Conservation (phyloP, 1,140 invertebrate species). For the Pinna nobilis region DNA sequence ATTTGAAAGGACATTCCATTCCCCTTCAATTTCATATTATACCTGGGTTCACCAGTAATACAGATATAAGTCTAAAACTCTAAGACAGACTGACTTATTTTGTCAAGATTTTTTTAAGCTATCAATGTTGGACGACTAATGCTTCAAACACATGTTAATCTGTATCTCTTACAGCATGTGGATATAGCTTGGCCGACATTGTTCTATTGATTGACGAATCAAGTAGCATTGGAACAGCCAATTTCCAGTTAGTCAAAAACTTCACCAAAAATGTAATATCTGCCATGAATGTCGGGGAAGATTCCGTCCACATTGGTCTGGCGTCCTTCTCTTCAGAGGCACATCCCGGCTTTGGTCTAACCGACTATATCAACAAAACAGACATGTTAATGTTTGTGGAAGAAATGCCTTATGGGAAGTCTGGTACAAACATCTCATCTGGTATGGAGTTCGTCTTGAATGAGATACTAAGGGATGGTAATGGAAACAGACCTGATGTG, state of each 20-base stretch:
- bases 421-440: conserved; percentile 2
- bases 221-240: conserved; percentile 1
- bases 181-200: conserved; percentile 23
- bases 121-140: too few species aligned
- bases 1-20: too few species aligned
- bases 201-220: conserved; percentile 18
- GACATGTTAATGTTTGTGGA: background rate
- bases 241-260: background rate
- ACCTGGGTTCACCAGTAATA: too few species aligned
- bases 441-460: conserved; percentile 5
- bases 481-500: conserved; percentile 9
- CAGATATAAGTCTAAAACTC: too few species aligned
- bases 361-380: background rate
- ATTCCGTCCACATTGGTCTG: conserved; percentile 6
- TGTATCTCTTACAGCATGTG: conserved; percentile 9
- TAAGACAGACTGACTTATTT: too few species aligned
- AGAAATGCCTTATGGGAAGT: background rate
- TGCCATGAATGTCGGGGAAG: conserved; percentile 6
- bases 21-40: too few species aligned
- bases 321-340: background rate
- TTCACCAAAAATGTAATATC: conserved; percentile 6
- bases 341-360: background rate
- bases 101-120: too few species aligned
- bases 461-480: background rate
- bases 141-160: too few species aligned